These are phyloP conservation scores for Andinoacara biseriatus DNA, from an alignment of 2,113 vertebrate genomes.

Conservation along the genomic window DNA sequence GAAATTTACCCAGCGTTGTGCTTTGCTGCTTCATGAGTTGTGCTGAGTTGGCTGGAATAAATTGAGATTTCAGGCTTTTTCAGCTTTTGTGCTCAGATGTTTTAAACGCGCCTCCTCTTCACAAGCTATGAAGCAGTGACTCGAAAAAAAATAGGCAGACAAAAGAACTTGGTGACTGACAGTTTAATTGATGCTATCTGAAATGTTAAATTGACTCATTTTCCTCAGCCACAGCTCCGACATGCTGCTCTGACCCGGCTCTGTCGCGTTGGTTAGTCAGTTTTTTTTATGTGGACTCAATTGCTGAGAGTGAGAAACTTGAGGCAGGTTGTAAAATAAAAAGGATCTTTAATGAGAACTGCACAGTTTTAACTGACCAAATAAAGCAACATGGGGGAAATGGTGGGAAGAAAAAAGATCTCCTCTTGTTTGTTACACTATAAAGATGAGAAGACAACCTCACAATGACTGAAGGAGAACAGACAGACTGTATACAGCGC, in stretches of 20 bases:
- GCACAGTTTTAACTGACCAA: background rate
- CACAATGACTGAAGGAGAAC: too few species aligned
- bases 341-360: background rate
- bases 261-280: background rate
- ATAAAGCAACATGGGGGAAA: background rate
- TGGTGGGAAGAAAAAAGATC: background rate
- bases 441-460: too few species aligned
- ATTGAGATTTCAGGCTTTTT: slow-evolving; percentile 13
- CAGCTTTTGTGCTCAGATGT: background rate
- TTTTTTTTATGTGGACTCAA: background rate
- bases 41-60: background rate
- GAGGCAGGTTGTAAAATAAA: background rate
- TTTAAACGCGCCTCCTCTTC: background rate
- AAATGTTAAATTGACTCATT: slow-evolving; percentile 5
- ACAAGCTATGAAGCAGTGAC: background rate
- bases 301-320: background rate
- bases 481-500: background rate
- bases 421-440: too few species aligned
- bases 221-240: background rate
- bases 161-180: background rate
- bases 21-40: background rate
- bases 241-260: background rate
- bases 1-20: background rate
- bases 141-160: rapidly evolving
- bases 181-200: background rate